These are phyloP conservation scores for Schizothorax lantsangensis DNA, from an alignment of 2,797 vertebrate genomes.

Conservation along the genomic window DNA sequence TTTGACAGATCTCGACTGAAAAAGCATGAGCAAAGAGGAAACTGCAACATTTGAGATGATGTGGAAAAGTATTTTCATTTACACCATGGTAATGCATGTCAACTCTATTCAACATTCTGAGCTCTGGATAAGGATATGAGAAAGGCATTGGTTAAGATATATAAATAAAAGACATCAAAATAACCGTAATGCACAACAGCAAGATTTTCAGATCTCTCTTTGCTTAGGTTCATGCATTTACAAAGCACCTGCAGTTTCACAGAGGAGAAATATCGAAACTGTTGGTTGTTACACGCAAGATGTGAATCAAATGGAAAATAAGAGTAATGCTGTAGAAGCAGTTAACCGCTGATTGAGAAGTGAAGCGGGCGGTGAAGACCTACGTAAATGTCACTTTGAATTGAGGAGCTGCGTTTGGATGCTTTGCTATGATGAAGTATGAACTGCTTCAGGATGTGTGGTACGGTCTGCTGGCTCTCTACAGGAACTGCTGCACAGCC, in stretches of 20 bases:
- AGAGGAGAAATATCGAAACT: constrained; percentile 55
- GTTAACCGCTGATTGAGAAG: constrained; percentile 55
- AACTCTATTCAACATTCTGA: background rate
- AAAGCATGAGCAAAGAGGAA: constrained; percentile 20
- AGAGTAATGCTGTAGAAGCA: constrained; percentile 59
- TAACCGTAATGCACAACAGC: background rate
- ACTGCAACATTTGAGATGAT: constrained; percentile 2
- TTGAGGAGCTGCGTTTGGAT: constrained; percentile 39
- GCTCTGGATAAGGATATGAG: constrained; percentile 5
- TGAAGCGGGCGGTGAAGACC: constrained; percentile 55
- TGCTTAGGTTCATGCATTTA: background rate
- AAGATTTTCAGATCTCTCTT: background rate
- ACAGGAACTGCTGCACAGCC: constrained; percentile 55
- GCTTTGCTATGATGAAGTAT: constrained; percentile 14
- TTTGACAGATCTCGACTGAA: background rate
- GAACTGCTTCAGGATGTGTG: constrained; percentile 58
- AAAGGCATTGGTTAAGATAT: background rate
- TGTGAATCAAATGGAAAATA: constrained; percentile 64
- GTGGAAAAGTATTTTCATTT: constrained; percentile 9
- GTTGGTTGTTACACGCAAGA: constrained; percentile 59
- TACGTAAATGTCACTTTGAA: constrained; percentile 40
- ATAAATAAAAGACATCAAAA: background rate
- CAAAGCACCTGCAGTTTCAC: constrained; percentile 33
- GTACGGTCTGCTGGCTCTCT: constrained; percentile 46
- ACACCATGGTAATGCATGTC: background rate